Evolutionary conservation across 2,888 invertebrate species (phyloP).

Genomic region (Gryllus longicercus): DNA sequence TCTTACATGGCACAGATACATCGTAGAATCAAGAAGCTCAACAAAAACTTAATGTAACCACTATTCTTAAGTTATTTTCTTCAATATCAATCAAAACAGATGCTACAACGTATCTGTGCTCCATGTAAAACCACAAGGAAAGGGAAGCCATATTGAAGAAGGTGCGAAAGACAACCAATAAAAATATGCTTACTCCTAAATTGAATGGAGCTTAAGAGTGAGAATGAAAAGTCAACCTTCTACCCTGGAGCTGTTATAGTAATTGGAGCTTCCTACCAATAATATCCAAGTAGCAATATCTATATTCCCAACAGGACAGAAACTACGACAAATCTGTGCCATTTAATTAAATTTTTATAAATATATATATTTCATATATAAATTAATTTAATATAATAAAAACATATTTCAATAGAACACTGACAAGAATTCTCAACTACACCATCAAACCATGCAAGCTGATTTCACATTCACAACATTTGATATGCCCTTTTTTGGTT

Average conservation of each 20-base stretch:
- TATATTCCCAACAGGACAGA: conserved; percentile 11
- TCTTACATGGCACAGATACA: conserved; percentile 47
- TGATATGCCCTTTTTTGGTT: neutral
- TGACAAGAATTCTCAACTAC: neutral
- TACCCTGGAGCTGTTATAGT: no score
- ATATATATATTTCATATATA: neutral
- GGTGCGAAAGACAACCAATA: neutral
- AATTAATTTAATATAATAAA: neutral
- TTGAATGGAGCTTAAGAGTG: neutral
- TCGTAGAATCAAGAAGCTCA: conserved; percentile 33
- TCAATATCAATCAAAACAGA: neutral
- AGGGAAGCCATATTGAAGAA: neutral
- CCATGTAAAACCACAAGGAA: conserved; percentile 39
- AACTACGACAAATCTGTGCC: conserved; percentile 35
- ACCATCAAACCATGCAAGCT: neutral
- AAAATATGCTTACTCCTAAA: neutral
- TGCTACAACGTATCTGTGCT: conserved; percentile 46
- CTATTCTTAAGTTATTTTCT: no score
- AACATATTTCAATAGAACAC: conserved; percentile 23
- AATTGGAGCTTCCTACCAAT: no score
- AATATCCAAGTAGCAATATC: no score
- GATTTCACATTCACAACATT: neutral
- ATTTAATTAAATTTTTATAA: conserved; percentile 12
- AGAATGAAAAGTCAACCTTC: no score
- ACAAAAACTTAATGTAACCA: neutral